phyloP scores from a whole-genome alignment of 2,113 vertebrate genomes.

The Lepidiolamprologus cunningtoni region DNA sequence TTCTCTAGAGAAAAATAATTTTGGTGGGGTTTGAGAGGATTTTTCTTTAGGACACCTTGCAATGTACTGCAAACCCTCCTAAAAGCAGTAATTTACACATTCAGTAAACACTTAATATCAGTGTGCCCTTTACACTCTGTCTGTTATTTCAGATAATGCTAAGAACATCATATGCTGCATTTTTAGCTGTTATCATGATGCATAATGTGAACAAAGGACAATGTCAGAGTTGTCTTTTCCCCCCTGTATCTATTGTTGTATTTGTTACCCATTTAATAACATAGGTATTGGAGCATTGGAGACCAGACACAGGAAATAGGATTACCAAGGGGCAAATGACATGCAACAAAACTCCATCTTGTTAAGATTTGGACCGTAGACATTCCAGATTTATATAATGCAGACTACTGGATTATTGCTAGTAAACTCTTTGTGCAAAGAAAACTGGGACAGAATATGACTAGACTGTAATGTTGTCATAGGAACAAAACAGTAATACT shows the following conservation, averaged over 20 bases:
- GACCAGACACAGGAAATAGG: neutral
- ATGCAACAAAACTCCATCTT: neutral
- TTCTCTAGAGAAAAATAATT: neutral
- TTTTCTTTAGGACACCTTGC: neutral
- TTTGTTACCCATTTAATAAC: neutral
- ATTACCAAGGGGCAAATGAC: neutral
- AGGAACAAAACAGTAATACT: neutral
- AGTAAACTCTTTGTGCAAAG: neutral
- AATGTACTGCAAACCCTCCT: rapidly evolving
- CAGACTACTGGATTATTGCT: neutral
- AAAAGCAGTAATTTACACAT: neutral
- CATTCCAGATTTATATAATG: neutral
- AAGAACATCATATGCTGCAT: neutral
- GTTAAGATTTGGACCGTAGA: neutral
- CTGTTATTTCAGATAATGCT: neutral
- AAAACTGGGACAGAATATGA: neutral
- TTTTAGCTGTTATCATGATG: neutral
- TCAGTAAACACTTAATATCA: neutral
- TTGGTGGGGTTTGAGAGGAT: neutral
- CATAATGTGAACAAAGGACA: neutral
- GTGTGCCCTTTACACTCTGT: neutral
- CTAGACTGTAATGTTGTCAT: neutral
- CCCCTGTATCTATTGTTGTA: neutral
- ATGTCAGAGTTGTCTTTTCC: neutral
- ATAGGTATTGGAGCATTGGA: neutral